Base-by-base conservation (phyloP, 2,797 vertebrate genomes). In the Lacerta agilis region DNA sequence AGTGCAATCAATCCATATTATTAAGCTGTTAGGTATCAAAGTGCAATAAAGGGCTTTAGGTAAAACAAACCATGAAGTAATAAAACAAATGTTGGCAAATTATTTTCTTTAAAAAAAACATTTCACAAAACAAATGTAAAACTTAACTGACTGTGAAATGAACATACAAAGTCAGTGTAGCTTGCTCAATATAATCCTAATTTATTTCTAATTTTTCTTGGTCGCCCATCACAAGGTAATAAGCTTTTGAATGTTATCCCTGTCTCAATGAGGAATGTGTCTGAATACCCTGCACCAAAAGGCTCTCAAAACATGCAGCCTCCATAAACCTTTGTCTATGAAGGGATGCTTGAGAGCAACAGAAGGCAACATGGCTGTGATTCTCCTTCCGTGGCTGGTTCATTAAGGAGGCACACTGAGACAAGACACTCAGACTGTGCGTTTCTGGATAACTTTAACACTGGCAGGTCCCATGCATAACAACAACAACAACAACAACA, bases 131-230 rank as follows among this genome's bases (percentile, higher is more conserved):
- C 79, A 89, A 90, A 86, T 10, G 15, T 93, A 88, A 94, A 94
- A 90, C 91, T 87, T 94, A 95, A 93, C 91, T 90, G 71, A 29
- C 92, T 86, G 0, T 94, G 92, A 95, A 96, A 94, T 94, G 38
- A 95, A 87, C 85, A 81, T 88, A 88, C 55, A 93, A 94, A 94
- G 94, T 93, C 87, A 93, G 27, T 93, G 72, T 87, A 91, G 87
- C 88, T 90, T 92, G 88, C 82, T 89, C 33, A 88, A 87, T 87
- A 77, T 58, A 83, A 87, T 94, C 41, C 79, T 81, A 58, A 78
- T 90, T 92, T 87, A 61, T 89, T 91, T 87, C 86, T 89, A 91
- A 93, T 93, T 93, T 85, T 88, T 84, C 45, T 91, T 90, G 85
- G 86, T 77, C 43, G 33, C 36, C 23, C 73, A 67, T 61, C 75